These are phyloP conservation scores for Drosophila algonquin DNA, from an alignment of 2,888 invertebrate species.

Conservation along the genomic window DNA sequence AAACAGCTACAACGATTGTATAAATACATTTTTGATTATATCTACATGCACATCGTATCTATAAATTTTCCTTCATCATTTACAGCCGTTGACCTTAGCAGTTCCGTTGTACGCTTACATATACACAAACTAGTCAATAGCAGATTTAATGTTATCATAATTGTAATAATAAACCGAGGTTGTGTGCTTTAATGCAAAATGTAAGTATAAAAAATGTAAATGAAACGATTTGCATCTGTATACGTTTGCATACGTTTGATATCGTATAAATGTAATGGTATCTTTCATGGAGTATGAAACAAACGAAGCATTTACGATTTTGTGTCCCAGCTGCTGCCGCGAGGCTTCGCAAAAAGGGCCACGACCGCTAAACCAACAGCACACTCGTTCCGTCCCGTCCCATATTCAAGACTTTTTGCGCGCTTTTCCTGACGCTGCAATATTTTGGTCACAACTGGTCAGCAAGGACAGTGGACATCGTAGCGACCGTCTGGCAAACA, in stretches of 20 bases:
- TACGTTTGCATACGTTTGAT: background rate
- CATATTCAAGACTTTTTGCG: slow-evolving; percentile 49
- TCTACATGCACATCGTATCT: too few relatives aligned
- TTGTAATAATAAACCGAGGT: background rate
- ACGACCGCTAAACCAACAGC: slow-evolving; percentile 56
- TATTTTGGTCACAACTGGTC: slow-evolving; percentile 66
- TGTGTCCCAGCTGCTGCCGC: slow-evolving; percentile 60
- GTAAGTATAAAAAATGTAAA: background rate
- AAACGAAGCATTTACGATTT: slow-evolving; percentile 52
- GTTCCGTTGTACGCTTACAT: background rate
- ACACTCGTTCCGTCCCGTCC: slow-evolving; percentile 31
- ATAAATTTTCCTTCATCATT: background rate
- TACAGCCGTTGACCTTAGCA: background rate
- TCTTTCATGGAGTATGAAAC: slow-evolving; percentile 29
- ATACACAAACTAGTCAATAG: background rate
- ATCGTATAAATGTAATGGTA: slow-evolving; percentile 1
- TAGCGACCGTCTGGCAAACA: slow-evolving; percentile 33
- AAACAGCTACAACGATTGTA: too few relatives aligned
- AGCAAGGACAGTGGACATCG: slow-evolving; percentile 51
- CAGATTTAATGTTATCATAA: too few relatives aligned
- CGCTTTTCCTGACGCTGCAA: slow-evolving; percentile 63
- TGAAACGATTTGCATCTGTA: background rate
- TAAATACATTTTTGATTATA: too few relatives aligned
- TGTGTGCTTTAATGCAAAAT: background rate
- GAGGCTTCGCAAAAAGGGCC: slow-evolving; percentile 37